Evolutionary conservation across 2,113 vertebrate genomes (phyloP), one percentile per base, ranked within the genome.

Genomic region (Ranitomeya imitator): DNA sequence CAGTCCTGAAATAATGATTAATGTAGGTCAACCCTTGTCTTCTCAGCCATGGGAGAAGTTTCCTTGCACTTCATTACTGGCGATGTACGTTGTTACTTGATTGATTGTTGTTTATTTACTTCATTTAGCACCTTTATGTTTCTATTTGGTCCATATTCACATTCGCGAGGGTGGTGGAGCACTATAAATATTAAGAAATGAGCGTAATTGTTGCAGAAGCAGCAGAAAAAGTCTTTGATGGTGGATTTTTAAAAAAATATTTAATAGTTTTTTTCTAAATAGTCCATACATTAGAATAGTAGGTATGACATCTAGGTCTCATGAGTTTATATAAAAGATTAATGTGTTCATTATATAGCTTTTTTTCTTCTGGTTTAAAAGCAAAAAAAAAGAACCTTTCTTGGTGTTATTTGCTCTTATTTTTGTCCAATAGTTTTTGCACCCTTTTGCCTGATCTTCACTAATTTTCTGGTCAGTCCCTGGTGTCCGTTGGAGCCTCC

Each of bases 1-100:
- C 81, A 55, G 18, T 88, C 37, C 69, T 60, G 86, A 71, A 51
- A 31, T 55, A 67, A 85, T 89, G 87, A 89, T 89, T 84, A 89
- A 89, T 89, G 87, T 37, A 69, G 61, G 80, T 83, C 73, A 85
- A 77, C 63, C 86, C 81, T 63, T 71, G 63, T 71, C 65, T 87
- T 51, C 69, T 69, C 86, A n/a, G 86, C 78, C 65, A 55, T 79
- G 85, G 78, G 45, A 79, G 76, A 55, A 55, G 59, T 86, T 79
- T 54, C 60, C 74, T 51, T 54, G 76, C 78, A 57, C 61, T 73
- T 80, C 52, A 54, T 67, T 65, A 86, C 13, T 18, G 76, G 61
- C 51, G 10, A 79, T 86, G 26, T 67, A 84, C 55, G 63, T 26
- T 74, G 83, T 71, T 81, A 31, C 52, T 31, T 80, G 86, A 87